phyloP scores from a whole-genome alignment of 2,888 invertebrate species.

The Cerceris ruficornis region DNA sequence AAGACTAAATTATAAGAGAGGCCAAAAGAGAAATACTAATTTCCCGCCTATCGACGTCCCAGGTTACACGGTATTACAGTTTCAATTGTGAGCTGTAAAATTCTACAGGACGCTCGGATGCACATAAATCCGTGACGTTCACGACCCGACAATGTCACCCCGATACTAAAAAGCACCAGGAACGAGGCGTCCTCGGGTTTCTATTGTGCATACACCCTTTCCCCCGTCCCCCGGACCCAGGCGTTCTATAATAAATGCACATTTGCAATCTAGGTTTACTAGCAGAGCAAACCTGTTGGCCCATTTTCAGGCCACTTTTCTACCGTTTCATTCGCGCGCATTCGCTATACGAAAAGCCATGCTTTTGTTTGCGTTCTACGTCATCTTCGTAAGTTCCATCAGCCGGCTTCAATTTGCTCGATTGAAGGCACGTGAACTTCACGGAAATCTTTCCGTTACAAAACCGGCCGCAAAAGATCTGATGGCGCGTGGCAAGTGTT shows the following conservation, averaged over 20 bases:
- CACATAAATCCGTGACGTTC: conserved; percentile 32
- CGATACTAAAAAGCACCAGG: conserved; percentile 56
- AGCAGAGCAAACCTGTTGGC: conserved; percentile 71
- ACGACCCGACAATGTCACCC: conserved; percentile 56
- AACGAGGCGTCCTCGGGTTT: conserved; percentile 49
- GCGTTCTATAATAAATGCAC: conserved; percentile 64
- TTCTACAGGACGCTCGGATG: neutral
- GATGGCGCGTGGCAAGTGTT: too few relatives aligned
- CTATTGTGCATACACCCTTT: conserved; percentile 43
- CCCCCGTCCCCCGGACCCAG: conserved; percentile 9
- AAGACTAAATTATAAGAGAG: too few relatives aligned
- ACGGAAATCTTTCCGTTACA: conserved; percentile 22
- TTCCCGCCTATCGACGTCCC: too few relatives aligned
- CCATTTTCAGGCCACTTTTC: conserved; percentile 75
- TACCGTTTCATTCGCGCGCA: conserved; percentile 62
- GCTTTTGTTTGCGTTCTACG: conserved; percentile 63
- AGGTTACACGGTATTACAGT: too few relatives aligned
- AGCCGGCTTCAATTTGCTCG: conserved; percentile 59
- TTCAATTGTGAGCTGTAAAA: too few relatives aligned
- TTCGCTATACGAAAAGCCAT: conserved; percentile 41
- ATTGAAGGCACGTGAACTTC: conserved; percentile 45
- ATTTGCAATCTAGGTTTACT: conserved; percentile 75
- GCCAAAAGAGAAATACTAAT: too few relatives aligned
- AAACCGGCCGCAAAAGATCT: neutral
- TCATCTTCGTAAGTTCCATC: conserved; percentile 55